Base-by-base conservation (phyloP, 1,140 invertebrate genomes). In the Drosophila saltans region DNA sequence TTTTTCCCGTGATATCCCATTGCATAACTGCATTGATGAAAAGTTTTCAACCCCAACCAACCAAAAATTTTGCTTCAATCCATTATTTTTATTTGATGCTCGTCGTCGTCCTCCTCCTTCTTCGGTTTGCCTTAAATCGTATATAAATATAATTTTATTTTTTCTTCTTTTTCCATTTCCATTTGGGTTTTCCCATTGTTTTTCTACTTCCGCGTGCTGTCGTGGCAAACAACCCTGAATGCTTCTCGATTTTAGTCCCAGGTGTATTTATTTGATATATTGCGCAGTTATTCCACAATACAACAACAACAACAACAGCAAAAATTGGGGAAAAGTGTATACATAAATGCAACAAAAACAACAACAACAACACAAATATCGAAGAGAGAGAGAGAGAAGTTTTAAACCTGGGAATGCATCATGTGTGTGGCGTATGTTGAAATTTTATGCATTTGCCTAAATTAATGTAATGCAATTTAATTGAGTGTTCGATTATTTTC, bases 191-290 rank as follows among this genome's bases (percentile, higher is more conserved):
- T 73, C 64, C 69, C 79, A 77, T 83, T 84, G 77, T 80, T 80
- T 86, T 78, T 66, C 39, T 78, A 67, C 67, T 55, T 64, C 55
- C 10, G 55, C 48, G 59, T 69, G 66, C 71, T 66, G 73, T 52
- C 66, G 48, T 52, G 33, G 66, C 72, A 81, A 86, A 78, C 82
- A 81, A 72, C 81, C 81, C 81, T 66, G 75, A 24, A 73, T 73
- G 73, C 45, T 59, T 57, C 36, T 43, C 65, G 30, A 43, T 66
- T 52, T 45, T 65, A 66, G 83, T 89, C 83, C 83, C 83, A 86
- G 83, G 83, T 86, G 83, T 83, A 86, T 88, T 88, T 89, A 66
- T 71, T 77, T 86, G 83, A 86, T 88, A 88, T 88, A 86, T 86
- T 86, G 83, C 83, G 84, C 76, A 82, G 83, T 88, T 86, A 88